Evolutionary conservation across 2,113 vertebrate genomes (phyloP), one percentile per base, ranked within the genome.

Genomic region (Scomber colias): DNA sequence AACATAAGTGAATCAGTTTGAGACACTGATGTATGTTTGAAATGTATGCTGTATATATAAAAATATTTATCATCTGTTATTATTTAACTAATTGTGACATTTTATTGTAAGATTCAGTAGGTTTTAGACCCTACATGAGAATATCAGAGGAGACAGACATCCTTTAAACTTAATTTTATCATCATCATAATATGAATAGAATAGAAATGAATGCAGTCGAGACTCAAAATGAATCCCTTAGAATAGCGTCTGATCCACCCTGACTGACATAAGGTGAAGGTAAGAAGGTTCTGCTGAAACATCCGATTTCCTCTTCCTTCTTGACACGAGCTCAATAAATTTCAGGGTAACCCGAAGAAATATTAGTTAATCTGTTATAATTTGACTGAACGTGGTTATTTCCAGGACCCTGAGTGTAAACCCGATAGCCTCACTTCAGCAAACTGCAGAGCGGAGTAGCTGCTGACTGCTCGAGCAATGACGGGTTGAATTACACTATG

Each of bases 401-500:
- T 89, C 65, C 85, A 85, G 70, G 45, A 63, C 61, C 68, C 51
- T 12, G 59, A 79, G 72, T 68, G 82, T 81, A 77, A 71, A 87
- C 57, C 69, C 12, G 64, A 85, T 85, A 78, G 77, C 79, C 82
- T 84, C 60, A 78, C 85, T 90, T 87, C 65, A 86, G 75, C 56
- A 69, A 57, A 57, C 80, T 71, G 89, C 79, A 77, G 79, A 57
- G 65, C 60, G 76, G 75, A 77, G 85, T 3, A 11, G 19, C 84
- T 59, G 70, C 86, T 53, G 83, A 68, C 84, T 76, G 87, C 74
- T 81, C 24, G 79, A 45, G 85, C 71, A 67, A 67, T 35, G 77
- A 77, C 68, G 74, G 83, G 17, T 90, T 84, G 87, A 90, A 84
- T 90, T 90, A 90, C 88, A 90, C 91, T 85, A 84, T 64, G 78